Percentiles rank a stretch among this genome's conserved stretches.
phyloP scores from a whole-genome alignment of 2,888 invertebrate genomes.

The Theodoxus fluviatilis region DNA sequence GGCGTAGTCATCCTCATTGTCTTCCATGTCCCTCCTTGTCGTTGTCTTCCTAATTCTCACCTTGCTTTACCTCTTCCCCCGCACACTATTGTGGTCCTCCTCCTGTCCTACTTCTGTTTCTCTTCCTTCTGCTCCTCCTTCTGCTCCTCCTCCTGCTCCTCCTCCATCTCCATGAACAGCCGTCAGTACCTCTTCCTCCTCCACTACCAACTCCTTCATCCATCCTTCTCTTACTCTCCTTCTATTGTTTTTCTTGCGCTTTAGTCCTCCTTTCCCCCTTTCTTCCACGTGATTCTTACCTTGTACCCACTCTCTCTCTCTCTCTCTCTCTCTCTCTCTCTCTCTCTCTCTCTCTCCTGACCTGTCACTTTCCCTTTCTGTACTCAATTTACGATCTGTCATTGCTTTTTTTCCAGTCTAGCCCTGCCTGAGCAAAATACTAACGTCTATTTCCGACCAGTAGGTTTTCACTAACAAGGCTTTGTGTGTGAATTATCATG shows the following conservation, averaged over 20 bases:
- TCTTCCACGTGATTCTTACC: neutral
- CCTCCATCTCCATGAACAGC: neutral
- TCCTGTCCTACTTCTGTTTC: neutral
- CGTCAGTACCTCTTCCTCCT: neutral
- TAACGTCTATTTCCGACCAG: too few species aligned
- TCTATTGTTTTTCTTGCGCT: neutral
- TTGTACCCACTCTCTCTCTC: neutral
- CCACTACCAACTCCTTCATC: neutral
- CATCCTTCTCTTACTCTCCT: neutral
- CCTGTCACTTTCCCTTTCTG: neutral
- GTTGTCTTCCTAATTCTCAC: too few species aligned
- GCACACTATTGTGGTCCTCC: too few species aligned
- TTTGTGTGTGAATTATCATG: neutral
- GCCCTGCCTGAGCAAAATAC: too few species aligned
- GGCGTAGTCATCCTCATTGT: too few species aligned
- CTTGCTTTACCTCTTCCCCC: too few species aligned
- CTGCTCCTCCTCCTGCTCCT: neutral
- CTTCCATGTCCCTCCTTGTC: too few species aligned
- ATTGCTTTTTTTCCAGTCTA: too few species aligned
- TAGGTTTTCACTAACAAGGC: too few species aligned
- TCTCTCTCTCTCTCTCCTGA: neutral
- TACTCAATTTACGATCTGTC: too few species aligned
- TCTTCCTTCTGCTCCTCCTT: neutral
- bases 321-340: neutral
- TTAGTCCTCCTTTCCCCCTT: neutral